Conservation (phyloP, 1,140 invertebrate genomes). For the Phortica variegata region DNA sequence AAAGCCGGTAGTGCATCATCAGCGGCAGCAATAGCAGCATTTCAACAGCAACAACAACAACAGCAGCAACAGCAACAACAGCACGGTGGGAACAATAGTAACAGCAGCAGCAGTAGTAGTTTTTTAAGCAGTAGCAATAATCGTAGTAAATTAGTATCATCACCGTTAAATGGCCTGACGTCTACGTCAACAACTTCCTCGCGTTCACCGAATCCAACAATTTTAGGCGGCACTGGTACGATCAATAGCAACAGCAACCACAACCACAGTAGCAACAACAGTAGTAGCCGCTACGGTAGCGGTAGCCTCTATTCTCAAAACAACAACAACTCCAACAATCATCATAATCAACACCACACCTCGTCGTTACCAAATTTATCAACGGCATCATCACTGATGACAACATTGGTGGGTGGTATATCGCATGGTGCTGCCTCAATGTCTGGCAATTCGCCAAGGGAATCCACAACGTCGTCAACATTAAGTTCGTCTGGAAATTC, state of each 20-base stretch:
- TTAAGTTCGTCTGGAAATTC: constrained; percentile 36
- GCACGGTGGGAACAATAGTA: too few relatives aligned
- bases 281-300: too few relatives aligned
- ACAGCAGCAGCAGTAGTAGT: constrained; percentile 41
- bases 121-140: constrained; percentile 42
- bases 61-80: constrained; percentile 9
- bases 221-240: constrained; percentile 43
- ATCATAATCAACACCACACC: constrained; percentile 15
- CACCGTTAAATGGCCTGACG: constrained; percentile 48
- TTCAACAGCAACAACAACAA: constrained; percentile 27
- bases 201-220: constrained; percentile 48
- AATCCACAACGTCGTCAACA: constrained; percentile 12
- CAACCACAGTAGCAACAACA: too few relatives aligned
- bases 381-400: constrained; percentile 47
- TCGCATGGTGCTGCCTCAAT: constrained; percentile 42
- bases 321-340: constrained; percentile 26
- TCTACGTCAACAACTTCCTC: constrained; percentile 20
- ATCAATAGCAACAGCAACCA: constrained; percentile 32
- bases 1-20: constrained; percentile 24
- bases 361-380: constrained; percentile 41
- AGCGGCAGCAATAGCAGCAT: constrained; percentile 28
- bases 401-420: constrained; percentile 6
- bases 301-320: background rate
- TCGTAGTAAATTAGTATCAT: constrained; percentile 55
- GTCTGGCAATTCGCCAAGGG: constrained; percentile 39